phyloP scores from a whole-genome alignment of 2,797 vertebrate species.

The Melanotaenia parkinsoni region DNA sequence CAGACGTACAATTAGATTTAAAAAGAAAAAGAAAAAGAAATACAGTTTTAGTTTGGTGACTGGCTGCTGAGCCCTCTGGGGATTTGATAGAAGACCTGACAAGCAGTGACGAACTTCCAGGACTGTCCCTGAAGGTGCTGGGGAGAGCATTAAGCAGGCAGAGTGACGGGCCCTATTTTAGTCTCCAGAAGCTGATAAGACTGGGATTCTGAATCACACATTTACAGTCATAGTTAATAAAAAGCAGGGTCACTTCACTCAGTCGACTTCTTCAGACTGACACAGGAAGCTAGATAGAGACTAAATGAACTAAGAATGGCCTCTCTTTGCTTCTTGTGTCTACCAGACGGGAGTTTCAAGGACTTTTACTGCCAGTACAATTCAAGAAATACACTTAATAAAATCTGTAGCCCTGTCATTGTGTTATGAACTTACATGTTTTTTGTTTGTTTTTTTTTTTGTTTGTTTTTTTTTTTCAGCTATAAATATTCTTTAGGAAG shows the following conservation, averaged over 20 bases:
- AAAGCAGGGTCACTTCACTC: slow-evolving; percentile 69
- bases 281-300: slow-evolving; percentile 46
- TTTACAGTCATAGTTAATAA: slow-evolving; percentile 66
- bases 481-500: slow-evolving; percentile 51
- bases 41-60: slow-evolving; percentile 57
- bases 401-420: slow-evolving; percentile 35
- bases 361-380: slow-evolving; percentile 34
- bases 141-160: slow-evolving; percentile 58
- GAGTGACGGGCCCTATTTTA: slow-evolving; percentile 61
- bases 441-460: slow-evolving; percentile 5
- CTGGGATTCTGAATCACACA: slow-evolving; percentile 65
- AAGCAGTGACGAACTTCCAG: slow-evolving; percentile 67
- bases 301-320: slow-evolving; percentile 50
- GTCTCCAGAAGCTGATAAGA: slow-evolving; percentile 63
- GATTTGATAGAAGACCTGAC: slow-evolving; percentile 72
- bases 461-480: slow-evolving; percentile 14
- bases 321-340: slow-evolving; percentile 48
- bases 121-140: slow-evolving; percentile 60
- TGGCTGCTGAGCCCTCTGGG: slow-evolving; percentile 47
- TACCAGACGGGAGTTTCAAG: slow-evolving; percentile 49
- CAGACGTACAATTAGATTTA: slow-evolving; percentile 52
- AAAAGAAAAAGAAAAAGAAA: slow-evolving; percentile 49
- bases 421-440: slow-evolving; percentile 33
- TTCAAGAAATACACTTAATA: slow-evolving; percentile 44
- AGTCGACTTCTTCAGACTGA: slow-evolving; percentile 51